Conservation (phyloP, 2,888 invertebrate species). For the Entomobrya proxima region DNA sequence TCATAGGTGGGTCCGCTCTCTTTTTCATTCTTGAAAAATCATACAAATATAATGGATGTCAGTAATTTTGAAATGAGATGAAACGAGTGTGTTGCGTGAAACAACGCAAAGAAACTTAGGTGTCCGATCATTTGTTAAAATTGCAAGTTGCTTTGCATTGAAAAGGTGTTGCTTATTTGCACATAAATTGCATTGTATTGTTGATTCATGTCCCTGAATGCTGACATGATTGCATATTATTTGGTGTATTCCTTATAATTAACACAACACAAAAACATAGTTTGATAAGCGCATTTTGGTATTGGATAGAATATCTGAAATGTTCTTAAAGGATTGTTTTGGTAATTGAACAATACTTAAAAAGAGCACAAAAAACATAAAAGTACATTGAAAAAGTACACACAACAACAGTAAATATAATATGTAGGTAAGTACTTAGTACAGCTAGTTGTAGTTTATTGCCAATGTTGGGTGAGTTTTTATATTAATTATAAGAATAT, state of each 20-base stretch:
- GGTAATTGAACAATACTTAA: slow-evolving; percentile 26
- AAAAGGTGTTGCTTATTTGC: slow-evolving; percentile 18
- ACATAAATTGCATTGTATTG: slow-evolving; percentile 26
- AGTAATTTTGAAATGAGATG: not conserved
- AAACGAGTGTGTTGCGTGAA: slow-evolving; percentile 32
- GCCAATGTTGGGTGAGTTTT: slow-evolving; percentile 27
- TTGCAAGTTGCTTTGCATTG: slow-evolving; percentile 48
- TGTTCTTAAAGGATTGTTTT: not conserved
- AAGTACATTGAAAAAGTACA: not conserved
- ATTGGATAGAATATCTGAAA: not conserved
- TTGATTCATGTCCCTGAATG: slow-evolving; percentile 62
- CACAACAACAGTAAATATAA: not conserved
- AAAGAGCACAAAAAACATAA: not conserved
- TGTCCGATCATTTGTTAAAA: slow-evolving; percentile 43
- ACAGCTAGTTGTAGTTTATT: slow-evolving; percentile 1
- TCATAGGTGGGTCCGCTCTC: slow-evolving; percentile 87
- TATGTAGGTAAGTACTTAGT: slow-evolving; percentile 19
- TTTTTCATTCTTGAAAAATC: slow-evolving; percentile 81
- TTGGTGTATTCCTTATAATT: slow-evolving; percentile 2
- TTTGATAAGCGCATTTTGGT: slow-evolving; percentile 27
- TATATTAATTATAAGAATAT: not conserved
- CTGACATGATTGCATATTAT: slow-evolving; percentile 42
- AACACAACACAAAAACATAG: slow-evolving; percentile 36
- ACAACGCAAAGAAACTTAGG: slow-evolving; percentile 35
- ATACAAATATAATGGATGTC: not conserved